phyloP scores from a whole-genome alignment of 53 echinoderm and acorn worm species.

The Arbacia lixula region DNA sequence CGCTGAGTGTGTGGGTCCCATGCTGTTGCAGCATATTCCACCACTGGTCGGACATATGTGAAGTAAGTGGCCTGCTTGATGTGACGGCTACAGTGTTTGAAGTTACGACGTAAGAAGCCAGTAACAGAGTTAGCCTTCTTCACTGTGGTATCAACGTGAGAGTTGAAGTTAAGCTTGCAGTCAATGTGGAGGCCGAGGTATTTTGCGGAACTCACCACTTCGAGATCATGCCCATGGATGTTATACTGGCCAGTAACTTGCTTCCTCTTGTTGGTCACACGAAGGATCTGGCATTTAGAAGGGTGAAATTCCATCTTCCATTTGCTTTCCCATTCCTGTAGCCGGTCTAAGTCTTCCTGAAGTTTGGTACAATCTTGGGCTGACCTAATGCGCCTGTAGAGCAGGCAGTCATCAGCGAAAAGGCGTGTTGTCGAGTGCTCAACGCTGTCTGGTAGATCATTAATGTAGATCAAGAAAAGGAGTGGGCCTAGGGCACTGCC shows the following conservation, averaged over 20 bases:
- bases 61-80: constrained; percentile 45
- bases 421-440: constrained; percentile 40
- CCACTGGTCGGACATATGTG: constrained; percentile 25
- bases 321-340: constrained; percentile 63
- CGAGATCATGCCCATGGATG: constrained; percentile 60
- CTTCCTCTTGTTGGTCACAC: constrained; percentile 54
- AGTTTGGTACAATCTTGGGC: neutral
- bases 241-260: constrained; percentile 26
- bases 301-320: constrained; percentile 66
- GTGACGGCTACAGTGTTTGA: constrained; percentile 3
- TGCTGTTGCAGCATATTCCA: constrained; percentile 48
- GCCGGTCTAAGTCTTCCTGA: constrained; percentile 36
- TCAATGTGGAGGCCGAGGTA: too few species aligned
- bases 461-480: constrained; percentile 65
- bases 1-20: constrained; percentile 21
- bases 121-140: constrained; percentile 5
- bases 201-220: too few species aligned
- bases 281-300: constrained; percentile 58
- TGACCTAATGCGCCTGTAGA: constrained; percentile 21
- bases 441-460: constrained; percentile 59
- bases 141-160: too few species aligned
- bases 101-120: constrained; percentile 25
- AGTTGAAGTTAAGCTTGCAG: too few species aligned
- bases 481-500: constrained; percentile 56
- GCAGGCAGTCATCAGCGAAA: constrained; percentile 67